Percentiles rank a stretch among this genome's conserved stretches.
These are phyloP conservation scores for Rostratula benghalensis DNA, from an alignment of 2,113 vertebrate species.

Conservation along the genomic window DNA sequence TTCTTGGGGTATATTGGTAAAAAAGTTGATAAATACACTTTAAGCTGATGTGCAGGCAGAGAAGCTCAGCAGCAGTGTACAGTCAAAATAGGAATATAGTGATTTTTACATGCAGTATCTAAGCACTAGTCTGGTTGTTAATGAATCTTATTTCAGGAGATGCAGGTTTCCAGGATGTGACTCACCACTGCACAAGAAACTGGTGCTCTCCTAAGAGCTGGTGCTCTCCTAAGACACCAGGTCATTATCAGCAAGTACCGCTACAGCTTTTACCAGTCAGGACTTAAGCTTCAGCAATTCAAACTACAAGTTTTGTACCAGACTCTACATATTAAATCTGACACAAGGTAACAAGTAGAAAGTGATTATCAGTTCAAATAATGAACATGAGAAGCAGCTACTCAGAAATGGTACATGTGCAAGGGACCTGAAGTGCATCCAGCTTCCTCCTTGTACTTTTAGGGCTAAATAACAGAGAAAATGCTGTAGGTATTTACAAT, in stretches of 20 bases:
- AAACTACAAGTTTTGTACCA: neutral
- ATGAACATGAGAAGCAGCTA: conserved; percentile 57
- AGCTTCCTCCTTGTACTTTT: neutral
- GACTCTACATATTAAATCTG: neutral
- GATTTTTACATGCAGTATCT: neutral
- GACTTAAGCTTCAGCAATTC: neutral
- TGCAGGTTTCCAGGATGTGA: neutral
- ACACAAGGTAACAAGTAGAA: neutral
- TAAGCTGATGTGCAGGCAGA: neutral
- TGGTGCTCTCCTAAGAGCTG: neutral
- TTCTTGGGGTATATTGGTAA: neutral
- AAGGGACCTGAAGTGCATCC: neutral
- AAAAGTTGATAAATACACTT: neutral
- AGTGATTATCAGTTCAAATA: neutral
- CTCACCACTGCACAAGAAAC: neutral
- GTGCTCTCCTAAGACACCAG: neutral
- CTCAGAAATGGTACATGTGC: conserved; percentile 47
- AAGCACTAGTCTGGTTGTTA: neutral
- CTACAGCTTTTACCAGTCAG: neutral
- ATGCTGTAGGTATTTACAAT: neutral
- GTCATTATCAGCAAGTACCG: neutral
- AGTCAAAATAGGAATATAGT: neutral
- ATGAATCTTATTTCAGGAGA: neutral
- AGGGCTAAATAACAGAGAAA: neutral
- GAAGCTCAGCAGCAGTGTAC: neutral